A percentile compares a stretch with the other conserved stretches of the same genome.
Conservation (phyloP, 1,140 invertebrate genomes). For the Bombus haemorrhoidalis region DNA sequence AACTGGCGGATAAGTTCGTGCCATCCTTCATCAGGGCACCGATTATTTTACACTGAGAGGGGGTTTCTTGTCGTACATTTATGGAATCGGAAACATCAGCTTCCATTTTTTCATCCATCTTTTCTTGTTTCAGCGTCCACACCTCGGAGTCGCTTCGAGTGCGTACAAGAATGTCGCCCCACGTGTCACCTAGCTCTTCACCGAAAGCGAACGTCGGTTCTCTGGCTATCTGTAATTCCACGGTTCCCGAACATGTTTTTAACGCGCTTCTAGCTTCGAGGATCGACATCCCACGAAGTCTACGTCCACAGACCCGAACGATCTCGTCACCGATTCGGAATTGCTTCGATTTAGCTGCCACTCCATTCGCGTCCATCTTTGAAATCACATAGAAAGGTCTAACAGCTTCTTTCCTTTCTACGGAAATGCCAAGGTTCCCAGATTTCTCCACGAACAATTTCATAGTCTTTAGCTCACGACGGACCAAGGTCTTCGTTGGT, state of each 20-base stretch:
- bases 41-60: conserved; percentile 5
- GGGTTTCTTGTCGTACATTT: not conserved
- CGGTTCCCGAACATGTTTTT: conserved; percentile 74
- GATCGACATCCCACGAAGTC: conserved; percentile 85
- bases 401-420: conserved; percentile 74
- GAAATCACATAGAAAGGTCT: conserved; percentile 77
- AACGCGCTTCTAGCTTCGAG: conserved; percentile 85
- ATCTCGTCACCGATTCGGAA: conserved; percentile 86
- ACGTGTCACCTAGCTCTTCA: conserved; percentile 67
- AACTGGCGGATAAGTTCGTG: not conserved
- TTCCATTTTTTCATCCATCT: not conserved
- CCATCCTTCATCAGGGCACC: conserved; percentile 12
- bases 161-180: conserved; percentile 67
- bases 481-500: conserved; percentile 55
- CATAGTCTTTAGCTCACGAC: conserved; percentile 74
- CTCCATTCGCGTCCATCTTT: conserved; percentile 71
- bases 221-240: conserved; percentile 74
- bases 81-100: not conserved
- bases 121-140: conserved; percentile 67
- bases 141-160: conserved; percentile 73
- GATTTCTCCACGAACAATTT: conserved; percentile 66
- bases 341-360: conserved; percentile 72
- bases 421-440: conserved; percentile 70
- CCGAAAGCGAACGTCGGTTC: conserved; percentile 66
- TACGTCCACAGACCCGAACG: conserved; percentile 86